Conservation (phyloP, 2,888 invertebrate genomes). For the Macropis europaea region DNA sequence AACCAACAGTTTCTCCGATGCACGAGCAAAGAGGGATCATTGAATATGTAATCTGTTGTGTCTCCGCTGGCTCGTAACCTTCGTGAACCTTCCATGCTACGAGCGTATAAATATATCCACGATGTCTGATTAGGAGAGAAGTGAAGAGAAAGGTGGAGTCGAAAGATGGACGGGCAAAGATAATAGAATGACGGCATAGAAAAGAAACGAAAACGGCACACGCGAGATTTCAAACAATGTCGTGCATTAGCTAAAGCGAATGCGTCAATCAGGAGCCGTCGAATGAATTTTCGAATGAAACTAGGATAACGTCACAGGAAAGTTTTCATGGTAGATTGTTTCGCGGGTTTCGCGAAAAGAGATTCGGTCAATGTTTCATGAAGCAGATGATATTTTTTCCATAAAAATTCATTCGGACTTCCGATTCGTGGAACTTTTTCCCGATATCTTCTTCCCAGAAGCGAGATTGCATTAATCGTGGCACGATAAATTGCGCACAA, state of each 20-base stretch:
- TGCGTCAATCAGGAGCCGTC: slow-evolving; percentile 3
- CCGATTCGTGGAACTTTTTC: no score
- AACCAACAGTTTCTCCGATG: not conserved
- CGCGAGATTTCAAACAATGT: not conserved
- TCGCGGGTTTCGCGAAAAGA: no score
- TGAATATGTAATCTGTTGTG: slow-evolving; percentile 55
- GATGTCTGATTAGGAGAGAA: slow-evolving; percentile 27
- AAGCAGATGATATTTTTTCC: no score
- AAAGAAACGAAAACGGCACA: slow-evolving; percentile 3
- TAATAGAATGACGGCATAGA: slow-evolving; percentile 25
- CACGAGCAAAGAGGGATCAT: slow-evolving; percentile 28
- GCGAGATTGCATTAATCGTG: no score
- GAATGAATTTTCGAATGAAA: not conserved
- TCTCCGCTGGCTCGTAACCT: slow-evolving; percentile 43
- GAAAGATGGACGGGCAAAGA: slow-evolving; percentile 21
- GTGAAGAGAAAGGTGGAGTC: slow-evolving; percentile 31
- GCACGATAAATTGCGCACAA: not conserved
- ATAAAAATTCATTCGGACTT: no score
- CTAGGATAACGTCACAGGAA: no score
- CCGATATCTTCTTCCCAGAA: not conserved
- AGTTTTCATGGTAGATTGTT: no score
- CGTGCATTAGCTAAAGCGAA: slow-evolving; percentile 14
- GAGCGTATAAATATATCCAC: slow-evolving; percentile 29
- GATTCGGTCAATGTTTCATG: no score
- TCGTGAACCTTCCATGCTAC: slow-evolving; percentile 25